Evolutionary conservation across 2,888 invertebrate genomes (phyloP), one percentile per base, ranked within the genome.

Genomic region (Hydraecia micacea): DNA sequence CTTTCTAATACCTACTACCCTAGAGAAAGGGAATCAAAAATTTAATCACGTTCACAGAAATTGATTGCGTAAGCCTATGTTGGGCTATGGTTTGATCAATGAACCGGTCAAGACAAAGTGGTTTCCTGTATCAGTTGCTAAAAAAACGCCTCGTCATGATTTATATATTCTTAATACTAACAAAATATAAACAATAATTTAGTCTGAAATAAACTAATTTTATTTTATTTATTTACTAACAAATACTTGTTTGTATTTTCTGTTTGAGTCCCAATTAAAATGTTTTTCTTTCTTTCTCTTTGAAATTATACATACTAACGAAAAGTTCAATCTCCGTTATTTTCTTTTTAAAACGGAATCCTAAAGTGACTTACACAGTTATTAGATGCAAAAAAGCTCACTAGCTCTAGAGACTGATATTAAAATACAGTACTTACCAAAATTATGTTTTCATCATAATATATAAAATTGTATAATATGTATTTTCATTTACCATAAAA

Each of bases 401-500:
- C 28, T 42, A 5, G 25, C 18, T 49, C 1, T 25, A 32, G 15
- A 21, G 25, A 52, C 3, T 25, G 1, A 9, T 49, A 32, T 65
- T 32, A 76, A 76, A 66, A 76, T 78, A 8, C 25, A 52, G 21
- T 21, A 52, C 21, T 21, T 2, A 49, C 15, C 8, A 5, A 0
- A 58, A 42, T 79, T 36, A 70, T 42, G 1, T 84, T 67, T 67
- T 63, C 46, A 49, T 84, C 60, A n/a, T n/a, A 58, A 6, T 58
- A 6, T 25, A 36, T 28, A 21, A 36, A 60, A 71, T 68, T 70
- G 32, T 46, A 67, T 60, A 46, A 67, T 60, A 46, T 55, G 15
- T 49, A 69, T 66, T 46, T 62, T 68, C n/a, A 60, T 62, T 81
- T 74, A 49, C 25, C 73, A 70, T 75, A 66, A 73, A 84, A 63